A percentile compares a stretch with the other conserved stretches of the same genome.
Conservation (phyloP, 2,888 invertebrate genomes). For the Drosophila anomalipes region DNA sequence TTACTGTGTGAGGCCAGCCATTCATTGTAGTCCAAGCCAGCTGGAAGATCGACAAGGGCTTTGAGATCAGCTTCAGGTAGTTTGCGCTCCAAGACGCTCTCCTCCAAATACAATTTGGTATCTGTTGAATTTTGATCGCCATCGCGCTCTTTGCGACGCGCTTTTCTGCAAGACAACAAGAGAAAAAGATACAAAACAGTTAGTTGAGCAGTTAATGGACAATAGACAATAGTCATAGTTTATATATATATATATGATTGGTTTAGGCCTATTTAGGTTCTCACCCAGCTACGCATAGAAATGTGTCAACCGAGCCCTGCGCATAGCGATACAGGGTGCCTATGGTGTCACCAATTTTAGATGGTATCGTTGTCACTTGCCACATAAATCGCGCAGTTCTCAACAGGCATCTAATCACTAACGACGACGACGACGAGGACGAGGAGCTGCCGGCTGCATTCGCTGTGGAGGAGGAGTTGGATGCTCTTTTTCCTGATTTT, state of each 20-base stretch:
- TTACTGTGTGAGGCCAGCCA: constrained; percentile 99
- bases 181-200: background rate
- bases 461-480: background rate
- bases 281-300: constrained; percentile 86
- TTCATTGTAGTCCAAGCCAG: constrained; percentile 98
- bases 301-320: constrained; percentile 85
- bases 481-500: constrained; percentile 19
- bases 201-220: background rate
- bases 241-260: background rate
- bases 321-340: constrained; percentile 85
- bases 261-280: constrained; percentile 58
- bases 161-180: constrained; percentile 90
- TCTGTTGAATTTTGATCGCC: constrained; percentile 91
- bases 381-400: constrained; percentile 84
- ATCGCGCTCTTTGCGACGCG: constrained; percentile 98
- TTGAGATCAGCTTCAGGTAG: constrained; percentile 97
- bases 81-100: constrained; percentile 96
- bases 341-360: constrained; percentile 85
- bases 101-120: constrained; percentile 97
- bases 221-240: background rate
- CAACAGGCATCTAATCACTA: constrained; percentile 84
- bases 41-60: constrained; percentile 96
- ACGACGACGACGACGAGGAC: constrained; percentile 60
- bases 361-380: constrained; percentile 85
- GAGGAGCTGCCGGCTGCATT: constrained; percentile 27